phyloP scores from a whole-genome alignment of 2,888 invertebrate genomes.

The Leptura quadrifasciata region DNA sequence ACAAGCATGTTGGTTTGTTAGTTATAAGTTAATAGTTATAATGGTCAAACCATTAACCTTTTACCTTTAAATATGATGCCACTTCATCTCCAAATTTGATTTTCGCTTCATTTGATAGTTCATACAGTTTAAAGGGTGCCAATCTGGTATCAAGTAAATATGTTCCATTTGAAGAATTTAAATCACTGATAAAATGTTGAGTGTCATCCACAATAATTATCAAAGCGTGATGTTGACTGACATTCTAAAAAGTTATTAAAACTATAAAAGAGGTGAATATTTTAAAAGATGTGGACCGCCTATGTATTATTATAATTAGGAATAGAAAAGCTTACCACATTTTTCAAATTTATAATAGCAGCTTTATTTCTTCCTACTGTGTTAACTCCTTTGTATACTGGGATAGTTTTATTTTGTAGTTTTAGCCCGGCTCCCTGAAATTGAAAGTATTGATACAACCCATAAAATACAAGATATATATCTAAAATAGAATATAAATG shows the following conservation, averaged over 20 bases:
- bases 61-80: constrained; percentile 58
- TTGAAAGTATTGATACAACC: not conserved
- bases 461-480: no score
- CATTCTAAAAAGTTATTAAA: constrained; percentile 61
- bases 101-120: constrained; percentile 59
- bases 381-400: constrained; percentile 66
- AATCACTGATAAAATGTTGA: constrained; percentile 68
- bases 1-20: no score
- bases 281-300: not conserved
- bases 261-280: no score
- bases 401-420: constrained; percentile 48
- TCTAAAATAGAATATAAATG: no score
- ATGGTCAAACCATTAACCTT: not conserved
- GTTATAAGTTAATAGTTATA: no score
- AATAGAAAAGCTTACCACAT: constrained; percentile 61
- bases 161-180: constrained; percentile 70
- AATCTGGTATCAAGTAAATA: constrained; percentile 60
- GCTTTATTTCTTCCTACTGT: constrained; percentile 68
- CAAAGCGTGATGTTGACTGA: constrained; percentile 70
- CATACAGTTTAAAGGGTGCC: constrained; percentile 64
- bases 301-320: not conserved
- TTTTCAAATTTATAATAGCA: constrained; percentile 67
- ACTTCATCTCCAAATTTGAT: constrained; percentile 65
- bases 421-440: constrained; percentile 54
- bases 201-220: constrained; percentile 66